Conservation (phyloP, 2,888 invertebrate species). For the Aleiodes alternator region DNA sequence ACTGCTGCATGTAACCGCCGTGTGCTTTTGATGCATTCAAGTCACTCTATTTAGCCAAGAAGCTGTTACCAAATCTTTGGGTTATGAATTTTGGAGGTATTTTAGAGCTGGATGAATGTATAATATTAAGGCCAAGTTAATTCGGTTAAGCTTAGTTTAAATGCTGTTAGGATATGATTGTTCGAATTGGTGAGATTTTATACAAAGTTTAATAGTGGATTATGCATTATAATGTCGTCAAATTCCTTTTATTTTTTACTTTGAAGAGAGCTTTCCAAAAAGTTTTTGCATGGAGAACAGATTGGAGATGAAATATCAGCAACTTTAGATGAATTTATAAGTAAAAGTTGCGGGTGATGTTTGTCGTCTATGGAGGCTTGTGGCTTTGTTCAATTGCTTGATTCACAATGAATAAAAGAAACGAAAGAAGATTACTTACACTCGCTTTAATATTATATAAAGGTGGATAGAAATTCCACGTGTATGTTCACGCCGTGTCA, state of each 20-base stretch:
- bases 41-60: slow-evolving; percentile 1
- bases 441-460: not conserved
- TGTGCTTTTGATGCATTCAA: slow-evolving; percentile 28
- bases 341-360: too few species aligned
- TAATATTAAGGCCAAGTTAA: not conserved
- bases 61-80: slow-evolving; percentile 16
- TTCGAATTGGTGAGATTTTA: too few species aligned
- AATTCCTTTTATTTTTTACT: too few species aligned
- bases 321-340: too few species aligned
- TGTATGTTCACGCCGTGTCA: slow-evolving; percentile 3
- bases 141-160: not conserved
- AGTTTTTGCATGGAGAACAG: too few species aligned
- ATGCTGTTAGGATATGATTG: not conserved
- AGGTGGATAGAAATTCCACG: not conserved
- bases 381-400: slow-evolving; percentile 36
- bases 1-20: slow-evolving; percentile 21
- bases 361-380: not conserved
- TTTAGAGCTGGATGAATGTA: not conserved
- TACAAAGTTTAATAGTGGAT: too few species aligned
- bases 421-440: slow-evolving; percentile 12
- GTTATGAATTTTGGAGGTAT: slow-evolving; percentile 8
- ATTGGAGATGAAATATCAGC: not conserved
- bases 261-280: too few species aligned
- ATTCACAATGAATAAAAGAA: slow-evolving; percentile 41
- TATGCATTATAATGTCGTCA: too few species aligned